Conservation (phyloP, 30 jellyfish, hydroid and myxozoan genomes). For the Hydractinia echinata region DNA sequence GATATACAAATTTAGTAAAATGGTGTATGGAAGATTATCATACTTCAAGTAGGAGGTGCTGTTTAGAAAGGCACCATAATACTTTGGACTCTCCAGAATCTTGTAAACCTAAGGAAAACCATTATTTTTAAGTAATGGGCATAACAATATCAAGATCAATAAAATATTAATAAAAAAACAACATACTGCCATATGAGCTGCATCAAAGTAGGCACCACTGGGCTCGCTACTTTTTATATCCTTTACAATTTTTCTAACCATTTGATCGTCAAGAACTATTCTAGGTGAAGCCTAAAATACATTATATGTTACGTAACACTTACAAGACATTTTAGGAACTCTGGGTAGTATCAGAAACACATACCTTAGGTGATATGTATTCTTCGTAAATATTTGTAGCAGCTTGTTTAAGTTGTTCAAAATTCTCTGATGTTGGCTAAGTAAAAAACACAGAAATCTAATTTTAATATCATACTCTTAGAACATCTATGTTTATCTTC, state of each 20-base stretch:
- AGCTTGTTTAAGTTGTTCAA: constrained; percentile 90
- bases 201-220: constrained; percentile 98
- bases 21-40: constrained; percentile 11
- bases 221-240: constrained; percentile 92
- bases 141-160: neutral
- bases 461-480: too few relatives aligned
- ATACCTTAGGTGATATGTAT: constrained; percentile 86
- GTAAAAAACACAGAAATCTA: neutral
- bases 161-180: neutral
- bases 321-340: neutral
- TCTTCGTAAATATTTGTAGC: constrained; percentile 95
- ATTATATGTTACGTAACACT: neutral
- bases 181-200: constrained; percentile 96
- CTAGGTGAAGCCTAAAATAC: constrained; percentile 81
- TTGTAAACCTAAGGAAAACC: constrained; percentile 56
- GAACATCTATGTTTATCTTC: too few relatives aligned
- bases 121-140: neutral
- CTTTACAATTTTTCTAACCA: constrained; percentile 81
- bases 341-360: neutral
- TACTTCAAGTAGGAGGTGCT: constrained; percentile 90
- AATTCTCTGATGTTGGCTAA: constrained; percentile 65
- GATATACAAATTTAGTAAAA: neutral
- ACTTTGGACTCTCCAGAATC: constrained; percentile 75
- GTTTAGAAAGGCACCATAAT: constrained; percentile 86
- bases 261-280: constrained; percentile 80